phyloP scores from a whole-genome alignment of 2,888 invertebrate species.

The Brenthis hecate region DNA sequence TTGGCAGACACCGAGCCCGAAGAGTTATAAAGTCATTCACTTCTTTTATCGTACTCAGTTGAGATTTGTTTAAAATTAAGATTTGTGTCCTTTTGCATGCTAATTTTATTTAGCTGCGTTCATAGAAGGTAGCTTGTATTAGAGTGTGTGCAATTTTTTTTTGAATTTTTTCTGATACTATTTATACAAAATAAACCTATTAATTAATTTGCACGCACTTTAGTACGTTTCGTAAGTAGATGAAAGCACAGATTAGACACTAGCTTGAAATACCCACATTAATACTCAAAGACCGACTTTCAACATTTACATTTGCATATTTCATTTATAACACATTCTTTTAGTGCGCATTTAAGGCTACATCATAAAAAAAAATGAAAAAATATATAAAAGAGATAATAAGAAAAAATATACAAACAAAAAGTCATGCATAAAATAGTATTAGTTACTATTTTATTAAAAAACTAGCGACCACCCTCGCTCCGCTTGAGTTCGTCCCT shows the following conservation, averaged over 20 bases:
- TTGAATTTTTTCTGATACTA: not conserved
- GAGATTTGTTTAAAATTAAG: slow-evolving; percentile 38
- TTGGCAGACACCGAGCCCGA: slow-evolving; percentile 51
- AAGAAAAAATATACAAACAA: not conserved
- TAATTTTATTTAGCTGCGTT: slow-evolving; percentile 53
- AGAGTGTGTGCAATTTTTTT: slow-evolving; percentile 17
- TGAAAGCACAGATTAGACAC: slow-evolving; percentile 18
- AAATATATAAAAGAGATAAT: not conserved
- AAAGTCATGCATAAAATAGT: not conserved
- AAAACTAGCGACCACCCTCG: too few species aligned
- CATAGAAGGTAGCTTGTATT: slow-evolving; percentile 14
- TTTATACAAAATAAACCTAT: not conserved
- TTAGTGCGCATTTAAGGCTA: not conserved
- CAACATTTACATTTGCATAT: slow-evolving; percentile 17
- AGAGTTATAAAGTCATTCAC: slow-evolving; percentile 67
- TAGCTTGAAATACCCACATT: slow-evolving; percentile 9
- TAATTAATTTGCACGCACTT: slow-evolving; percentile 8
- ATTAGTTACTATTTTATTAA: too few species aligned
- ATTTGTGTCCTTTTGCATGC: slow-evolving; percentile 76
- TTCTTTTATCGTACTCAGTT: slow-evolving; percentile 61
- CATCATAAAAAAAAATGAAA: not conserved
- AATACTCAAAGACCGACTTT: not conserved
- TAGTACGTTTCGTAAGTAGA: slow-evolving; percentile 6
- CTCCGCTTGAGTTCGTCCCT: too few species aligned
- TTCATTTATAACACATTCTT: slow-evolving; percentile 8